Evolutionary conservation across 2,797 vertebrate species (phyloP), one percentile per base, ranked within the genome.

Genomic region (Cynodonichthys magdalenae): DNA sequence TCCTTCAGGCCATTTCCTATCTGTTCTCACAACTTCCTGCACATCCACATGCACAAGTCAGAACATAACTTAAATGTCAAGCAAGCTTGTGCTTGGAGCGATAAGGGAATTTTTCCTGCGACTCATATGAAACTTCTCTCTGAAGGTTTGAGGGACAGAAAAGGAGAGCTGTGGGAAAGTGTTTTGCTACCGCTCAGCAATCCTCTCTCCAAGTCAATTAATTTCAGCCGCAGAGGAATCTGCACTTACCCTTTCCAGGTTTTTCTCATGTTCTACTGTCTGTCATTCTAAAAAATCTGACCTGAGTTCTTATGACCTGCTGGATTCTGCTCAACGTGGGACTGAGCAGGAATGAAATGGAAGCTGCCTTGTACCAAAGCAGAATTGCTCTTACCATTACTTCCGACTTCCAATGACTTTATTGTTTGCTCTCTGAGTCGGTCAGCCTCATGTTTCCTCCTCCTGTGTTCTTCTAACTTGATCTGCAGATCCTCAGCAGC

Each of bases 71-170:
- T 82, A 84, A 86, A 84, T 78, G 82, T 78, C 36, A 69, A 86
- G 79, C 45, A 80, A 74, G 80, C 82, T 69, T 69, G 78, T 80
- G 87, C 87, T 76, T 0, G n/a, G 48, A 79, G 79, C 63, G 81
- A 88, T 89, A 84, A 90, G 84, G 74, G 81, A 86, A 78, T 39
- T 89, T 82, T 87, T 81, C 69, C 81, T 76, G 42, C 87, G 81
- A 89, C 80, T 87, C 87, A 85, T 78, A 77, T 81, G 75, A 61
- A 80, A 82, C 66, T 69, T 77, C 65, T 75, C 78, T 77, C 80
- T 81, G 60, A 82, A 76, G 81, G 78, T 79, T 80, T 83, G 66
- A 64, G 68, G 68, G 81, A 73, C 9, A 71, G 78, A 42, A 74
- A 83, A 71, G 45, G 59, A 69, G 75, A 79, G 78, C 69, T 44